Evolutionary conservation across 2,888 invertebrate genomes (phyloP).

Genomic region (Pterostichus madidus): DNA sequence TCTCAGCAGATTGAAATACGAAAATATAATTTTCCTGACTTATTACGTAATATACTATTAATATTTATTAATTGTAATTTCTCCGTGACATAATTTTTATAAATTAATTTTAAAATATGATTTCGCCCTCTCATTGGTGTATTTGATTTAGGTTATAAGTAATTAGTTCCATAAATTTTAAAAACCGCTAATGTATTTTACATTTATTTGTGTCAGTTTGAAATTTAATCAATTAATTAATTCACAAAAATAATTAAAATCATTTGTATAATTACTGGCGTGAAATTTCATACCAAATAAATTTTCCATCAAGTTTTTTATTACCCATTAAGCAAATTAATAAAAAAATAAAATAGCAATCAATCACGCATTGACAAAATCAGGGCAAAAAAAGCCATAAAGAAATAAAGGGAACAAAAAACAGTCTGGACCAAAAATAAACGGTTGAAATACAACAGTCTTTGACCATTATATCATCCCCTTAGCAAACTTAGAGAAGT

Average conservation of each 20-base stretch:
- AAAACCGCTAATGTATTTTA: conserved; percentile 4
- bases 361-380: background rate
- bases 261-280: conserved; percentile 24
- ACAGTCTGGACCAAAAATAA: conserved; percentile 2
- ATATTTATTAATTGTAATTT: too few species aligned
- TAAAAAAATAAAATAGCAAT: conserved; percentile 1
- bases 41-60: too few species aligned
- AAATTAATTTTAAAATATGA: too few species aligned
- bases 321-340: conserved; percentile 44
- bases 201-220: conserved; percentile 17
- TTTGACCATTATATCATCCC: conserved; percentile 22
- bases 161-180: conserved; percentile 19
- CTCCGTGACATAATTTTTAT: too few species aligned
- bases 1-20: too few species aligned
- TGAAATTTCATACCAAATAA: conserved; percentile 38
- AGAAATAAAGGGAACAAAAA: conserved; percentile 18
- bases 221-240: conserved; percentile 22
- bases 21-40: too few species aligned
- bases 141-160: background rate
- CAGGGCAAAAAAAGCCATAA: conserved; percentile 11
- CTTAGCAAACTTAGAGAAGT: conserved; percentile 11
- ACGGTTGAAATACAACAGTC: background rate
- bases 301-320: conserved; percentile 15
- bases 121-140: background rate
- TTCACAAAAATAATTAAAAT: conserved; percentile 11